phyloP scores from a whole-genome alignment of 2,113 vertebrate genomes.

The Balaenoptera acutorostrata region DNA sequence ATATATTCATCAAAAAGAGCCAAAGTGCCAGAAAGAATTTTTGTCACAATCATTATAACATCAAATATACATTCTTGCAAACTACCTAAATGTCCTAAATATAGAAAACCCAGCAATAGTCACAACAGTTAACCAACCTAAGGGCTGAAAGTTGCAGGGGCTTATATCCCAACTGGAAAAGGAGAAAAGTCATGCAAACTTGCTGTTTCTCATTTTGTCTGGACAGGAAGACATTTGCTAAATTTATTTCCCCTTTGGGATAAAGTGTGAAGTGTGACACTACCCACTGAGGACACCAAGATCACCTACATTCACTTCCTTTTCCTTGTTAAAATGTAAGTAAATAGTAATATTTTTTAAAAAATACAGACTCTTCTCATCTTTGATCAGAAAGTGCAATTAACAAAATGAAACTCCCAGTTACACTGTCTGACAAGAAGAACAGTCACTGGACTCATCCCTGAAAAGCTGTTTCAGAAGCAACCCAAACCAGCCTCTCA shows the following conservation, averaged over 20 bases:
- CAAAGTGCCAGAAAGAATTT: background rate
- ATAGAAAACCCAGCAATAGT: background rate
- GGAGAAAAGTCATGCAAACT: background rate
- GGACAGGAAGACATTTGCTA: conserved; percentile 84
- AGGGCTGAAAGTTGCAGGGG: background rate
- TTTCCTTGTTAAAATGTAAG: conserved; percentile 23
- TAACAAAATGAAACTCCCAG: conserved; percentile 42
- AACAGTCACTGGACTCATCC: conserved; percentile 47
- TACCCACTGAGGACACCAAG: conserved; percentile 19
- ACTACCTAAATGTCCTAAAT: background rate
- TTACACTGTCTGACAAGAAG: conserved; percentile 48
- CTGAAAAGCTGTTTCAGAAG: conserved; percentile 19
- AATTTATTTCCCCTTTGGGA: conserved; percentile 80
- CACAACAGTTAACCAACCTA: background rate
- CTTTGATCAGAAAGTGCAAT: conserved; percentile 16
- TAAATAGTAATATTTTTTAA: background rate
- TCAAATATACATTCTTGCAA: background rate
- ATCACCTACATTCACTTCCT: conserved; percentile 39
- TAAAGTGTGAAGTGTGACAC: conserved; percentile 38
- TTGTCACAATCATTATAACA: background rate
- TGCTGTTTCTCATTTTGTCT: conserved; percentile 81
- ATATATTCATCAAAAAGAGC: background rate
- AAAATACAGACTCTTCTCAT: conserved; percentile 26
- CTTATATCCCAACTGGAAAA: background rate
- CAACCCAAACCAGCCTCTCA: background rate